Base-by-base conservation (phyloP, 2,797 vertebrate genomes). In the Pogonophryne albipinna region DNA sequence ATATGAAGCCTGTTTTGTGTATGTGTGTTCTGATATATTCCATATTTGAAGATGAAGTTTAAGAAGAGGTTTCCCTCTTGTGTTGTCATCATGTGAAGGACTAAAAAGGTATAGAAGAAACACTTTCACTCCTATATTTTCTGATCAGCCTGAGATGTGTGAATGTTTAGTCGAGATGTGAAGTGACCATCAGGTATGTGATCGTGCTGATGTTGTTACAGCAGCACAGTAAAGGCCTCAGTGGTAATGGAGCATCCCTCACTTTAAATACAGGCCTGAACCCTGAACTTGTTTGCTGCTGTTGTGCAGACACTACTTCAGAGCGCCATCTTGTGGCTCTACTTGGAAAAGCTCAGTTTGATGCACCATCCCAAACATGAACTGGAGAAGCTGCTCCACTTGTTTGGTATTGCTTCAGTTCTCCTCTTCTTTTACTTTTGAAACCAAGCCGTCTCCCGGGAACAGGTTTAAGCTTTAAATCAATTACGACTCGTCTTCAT, bases 301-400 rank as follows among this genome's bases (percentile, higher is more conserved):
- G 64, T 38, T 38, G 47, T 13, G 51, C 46, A 64, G 75, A 80
- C 12, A 5, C 72, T 80, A 86, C 78, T 79, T 69, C 56, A 85
- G 45, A 89, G 86, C 80, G 82, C 92, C 93, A 93, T 92, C 93
- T 88, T 86, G 91, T 93, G 93, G 86, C 60, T 52, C 23, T 38
- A 64, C 7, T 20, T 0, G 13, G 34, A 71, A 79, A 60, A 62
- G 51, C 2, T 66, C 61, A 20, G 41, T 73, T 78, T 51, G 3
- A 55, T 68, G 10, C 61, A 60, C 60, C 59, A 76, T 79, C 72
- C 70, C 76, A 80, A 81, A 80, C 80, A 78, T 56, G 46, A 74
- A 60, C 55, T 63, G 60, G 74, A 85, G 73, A 87, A 85, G 66
- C 55, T 53, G 64, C 42, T 66, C 45, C 44, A 65, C 66, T 64